These are phyloP conservation scores for Acanthacorydalis orientalis DNA, from an alignment of 2,888 invertebrate genomes.

Conservation along the genomic window DNA sequence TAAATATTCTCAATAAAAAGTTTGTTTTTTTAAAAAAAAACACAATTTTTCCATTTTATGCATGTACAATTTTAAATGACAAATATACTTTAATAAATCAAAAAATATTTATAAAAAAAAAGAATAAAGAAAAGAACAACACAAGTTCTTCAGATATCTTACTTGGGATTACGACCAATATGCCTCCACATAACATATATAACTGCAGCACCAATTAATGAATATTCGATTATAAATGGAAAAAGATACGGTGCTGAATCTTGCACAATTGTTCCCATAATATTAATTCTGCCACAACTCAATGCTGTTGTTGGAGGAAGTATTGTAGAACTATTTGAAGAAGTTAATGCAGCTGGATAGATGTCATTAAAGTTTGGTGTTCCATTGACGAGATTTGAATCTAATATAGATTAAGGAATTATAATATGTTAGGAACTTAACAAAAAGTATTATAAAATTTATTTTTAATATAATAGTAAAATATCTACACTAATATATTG, in stretches of 20 bases:
- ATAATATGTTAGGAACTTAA: too few relatives aligned
- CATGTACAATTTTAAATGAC: too few relatives aligned
- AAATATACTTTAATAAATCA: not conserved
- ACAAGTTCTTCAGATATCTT: constrained; percentile 14
- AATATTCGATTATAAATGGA: constrained; percentile 92
- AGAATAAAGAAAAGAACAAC: not conserved
- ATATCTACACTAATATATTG: too few relatives aligned
- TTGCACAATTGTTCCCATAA: constrained; percentile 84
- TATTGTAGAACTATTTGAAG: constrained; percentile 5
- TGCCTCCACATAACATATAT: constrained; percentile 95
- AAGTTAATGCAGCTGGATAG: not conserved
- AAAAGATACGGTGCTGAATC: constrained; percentile 90
- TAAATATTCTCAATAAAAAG: too few relatives aligned
- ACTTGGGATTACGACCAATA: constrained; percentile 76
- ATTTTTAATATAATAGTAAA: too few relatives aligned
- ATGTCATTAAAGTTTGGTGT: too few relatives aligned
- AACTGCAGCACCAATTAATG: constrained; percentile 85
- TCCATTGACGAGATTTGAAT: too few relatives aligned
- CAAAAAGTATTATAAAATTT: too few relatives aligned
- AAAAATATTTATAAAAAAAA: not conserved
- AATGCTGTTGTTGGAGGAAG: constrained; percentile 20
- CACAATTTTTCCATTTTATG: too few relatives aligned
- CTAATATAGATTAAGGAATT: too few relatives aligned
- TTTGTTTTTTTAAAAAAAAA: too few relatives aligned
- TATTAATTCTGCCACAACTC: constrained; percentile 67